Evolutionary conservation across 2,113 vertebrate species (phyloP), one percentile per base, ranked within the genome.

Genomic region (Pituophis catenifer): DNA sequence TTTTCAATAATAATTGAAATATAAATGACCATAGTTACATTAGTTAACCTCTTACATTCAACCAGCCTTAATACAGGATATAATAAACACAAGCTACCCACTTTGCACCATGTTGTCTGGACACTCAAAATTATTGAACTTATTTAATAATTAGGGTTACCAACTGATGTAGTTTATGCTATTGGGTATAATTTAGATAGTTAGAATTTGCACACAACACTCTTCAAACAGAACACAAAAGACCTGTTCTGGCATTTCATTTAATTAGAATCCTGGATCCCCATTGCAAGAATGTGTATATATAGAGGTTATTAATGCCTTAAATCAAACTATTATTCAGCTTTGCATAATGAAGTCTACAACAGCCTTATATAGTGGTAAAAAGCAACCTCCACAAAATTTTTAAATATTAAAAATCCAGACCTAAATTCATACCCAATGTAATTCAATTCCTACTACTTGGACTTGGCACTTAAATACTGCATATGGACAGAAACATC

Each of bases 271-370:
- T 96, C 93, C 93, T 96, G 89, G 95, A 96, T 96, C 89, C 92
- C 92, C 93, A 97, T 92, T 96, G 97, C 91, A 95, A 97, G 93
- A 96, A 96, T 90, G 94, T 95, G 95, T 93, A 96, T 96, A 97
- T 97, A 97, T 96, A 97, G 95, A 96, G 94, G 96, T 97, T 97
- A 98, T 97, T 97, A 98, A 97, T 97, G 97, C 95, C 95, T 97
- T 98, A 97, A 97, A 98, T 97, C 96, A 98, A 97, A 92, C 94
- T 88, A 93, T 93, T 94, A 95, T 97, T 97, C 96, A 94, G 95
- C 95, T 96, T 97, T 90, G 95, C 94, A 95, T 96, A 96, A 97
- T 93, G 92, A 94, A 97, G 97, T 97, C 96, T 97, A 95, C 93
- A 95, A 94, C 81, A 95, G 94, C 96, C 89, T 50, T 97, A 91